These are phyloP conservation scores for Anoncus sp. DNA, from an alignment of 2,888 invertebrate genomes.

Conservation along the genomic window DNA sequence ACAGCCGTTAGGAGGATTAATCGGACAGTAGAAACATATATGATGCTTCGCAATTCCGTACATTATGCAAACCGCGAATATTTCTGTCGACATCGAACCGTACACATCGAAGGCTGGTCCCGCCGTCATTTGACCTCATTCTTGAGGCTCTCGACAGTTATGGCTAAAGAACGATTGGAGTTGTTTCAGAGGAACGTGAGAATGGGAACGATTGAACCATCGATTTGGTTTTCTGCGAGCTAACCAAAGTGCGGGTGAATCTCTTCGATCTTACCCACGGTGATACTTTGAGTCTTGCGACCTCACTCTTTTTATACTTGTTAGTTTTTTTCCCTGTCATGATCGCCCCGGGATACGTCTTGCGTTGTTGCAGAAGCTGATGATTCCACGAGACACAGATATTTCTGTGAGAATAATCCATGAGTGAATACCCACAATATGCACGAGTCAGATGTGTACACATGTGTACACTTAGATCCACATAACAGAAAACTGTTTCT, in stretches of 20 bases:
- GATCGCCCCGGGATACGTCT: constrained; percentile 13
- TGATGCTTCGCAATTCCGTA: constrained; percentile 16
- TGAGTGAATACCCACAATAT: too few species aligned
- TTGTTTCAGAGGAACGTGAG: constrained; percentile 48
- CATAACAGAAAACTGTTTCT: constrained; percentile 17
- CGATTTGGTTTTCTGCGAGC: constrained; percentile 40
- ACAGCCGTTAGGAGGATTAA: neutral
- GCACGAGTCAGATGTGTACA: too few species aligned
- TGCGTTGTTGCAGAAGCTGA: neutral
- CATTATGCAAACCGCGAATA: constrained; percentile 37
- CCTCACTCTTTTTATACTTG: constrained; percentile 13
- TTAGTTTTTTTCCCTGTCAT: constrained; percentile 7
- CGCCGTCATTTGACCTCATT: constrained; percentile 54
- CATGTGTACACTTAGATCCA: neutral
- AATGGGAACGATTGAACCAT: constrained; percentile 51
- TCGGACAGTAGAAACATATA: constrained; percentile 3
- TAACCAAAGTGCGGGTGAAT: constrained; percentile 14
- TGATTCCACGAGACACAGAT: constrained; percentile 21
- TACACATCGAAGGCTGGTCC: constrained; percentile 40
- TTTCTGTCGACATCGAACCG: constrained; percentile 32
- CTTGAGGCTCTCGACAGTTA: constrained; percentile 31
- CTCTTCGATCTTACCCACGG: constrained; percentile 38
- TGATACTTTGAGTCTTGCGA: constrained; percentile 38
- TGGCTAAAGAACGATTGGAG: neutral
- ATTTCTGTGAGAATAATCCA: constrained; percentile 9